phyloP scores from a whole-genome alignment of 2,797 vertebrate genomes.

The Hirundo rustica region DNA sequence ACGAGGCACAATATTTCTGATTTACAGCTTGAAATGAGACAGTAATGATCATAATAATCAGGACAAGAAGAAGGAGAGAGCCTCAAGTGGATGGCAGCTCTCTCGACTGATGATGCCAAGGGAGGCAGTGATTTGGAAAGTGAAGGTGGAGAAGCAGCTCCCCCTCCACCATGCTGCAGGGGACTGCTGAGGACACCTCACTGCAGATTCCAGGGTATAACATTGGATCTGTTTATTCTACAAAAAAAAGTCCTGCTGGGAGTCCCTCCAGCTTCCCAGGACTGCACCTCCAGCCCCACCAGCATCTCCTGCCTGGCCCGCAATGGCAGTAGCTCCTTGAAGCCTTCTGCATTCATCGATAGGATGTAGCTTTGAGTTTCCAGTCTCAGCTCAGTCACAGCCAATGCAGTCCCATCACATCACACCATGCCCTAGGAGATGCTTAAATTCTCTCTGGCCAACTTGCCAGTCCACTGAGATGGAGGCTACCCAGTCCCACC shows the following conservation, averaged over 20 bases:
- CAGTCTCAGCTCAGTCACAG: background rate
- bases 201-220: background rate
- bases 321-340: background rate
- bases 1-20: conserved; percentile 70
- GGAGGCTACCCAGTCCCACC: background rate
- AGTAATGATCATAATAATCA: conserved; percentile 71
- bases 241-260: background rate
- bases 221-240: background rate
- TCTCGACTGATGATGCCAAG: conserved; percentile 46
- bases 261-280: background rate
- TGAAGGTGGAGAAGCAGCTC: background rate
- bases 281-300: background rate
- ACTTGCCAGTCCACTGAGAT: fast-evolving
- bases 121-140: conserved; percentile 19
- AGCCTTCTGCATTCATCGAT: background rate
- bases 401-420: background rate
- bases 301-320: background rate
- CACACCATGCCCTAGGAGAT: background rate
- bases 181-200: background rate
- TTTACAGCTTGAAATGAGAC: conserved; percentile 68
- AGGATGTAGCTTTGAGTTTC: background rate
- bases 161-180: fast-evolving
- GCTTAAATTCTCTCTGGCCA: background rate
- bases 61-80: conserved; percentile 64
- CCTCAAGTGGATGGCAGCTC: conserved; percentile 59